Percentiles rank a stretch among this genome's conserved stretches.
Evolutionary conservation across 2,888 invertebrate genomes (phyloP).

Genomic region (Rhabditoides inermis): DNA sequence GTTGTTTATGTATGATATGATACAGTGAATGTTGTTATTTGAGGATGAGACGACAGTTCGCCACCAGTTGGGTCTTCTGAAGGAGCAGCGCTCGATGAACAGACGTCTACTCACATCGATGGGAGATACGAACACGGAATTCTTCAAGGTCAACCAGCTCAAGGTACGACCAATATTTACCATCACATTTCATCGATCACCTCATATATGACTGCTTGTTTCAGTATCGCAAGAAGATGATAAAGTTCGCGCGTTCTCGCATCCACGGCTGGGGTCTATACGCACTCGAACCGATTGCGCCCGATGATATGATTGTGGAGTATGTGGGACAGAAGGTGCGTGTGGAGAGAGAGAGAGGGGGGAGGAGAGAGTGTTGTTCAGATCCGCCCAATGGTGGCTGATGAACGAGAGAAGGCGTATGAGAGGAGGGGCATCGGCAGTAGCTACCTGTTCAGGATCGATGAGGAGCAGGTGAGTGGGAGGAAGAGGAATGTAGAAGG

Average conservation of each 20-base stretch:
- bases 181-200: not conserved
- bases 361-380: constrained; percentile 1
- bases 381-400: constrained; percentile 65
- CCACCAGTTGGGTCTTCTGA: constrained; percentile 27
- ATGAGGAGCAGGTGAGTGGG: constrained; percentile 82
- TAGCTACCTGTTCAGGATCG: constrained; percentile 94
- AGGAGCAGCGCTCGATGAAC: constrained; percentile 25
- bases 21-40: constrained; percentile 4
- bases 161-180: constrained; percentile 65
- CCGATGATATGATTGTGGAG: constrained; percentile 99
- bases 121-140: constrained; percentile 55
- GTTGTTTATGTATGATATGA: not conserved
- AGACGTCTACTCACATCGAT: constrained; percentile 20
- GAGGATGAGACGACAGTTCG: constrained; percentile 36
- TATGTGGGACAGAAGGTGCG: constrained; percentile 83
- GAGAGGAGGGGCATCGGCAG: constrained; percentile 93
- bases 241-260: constrained; percentile 91
- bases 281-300: constrained; percentile 95
- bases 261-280: constrained; percentile 99
- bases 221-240: constrained; percentile 87
- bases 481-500: not conserved
- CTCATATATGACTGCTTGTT: constrained; percentile 21
- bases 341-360: not conserved
- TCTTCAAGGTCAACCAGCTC: constrained; percentile 81
- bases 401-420: constrained; percentile 86